Conservation (phyloP, 2,888 invertebrate genomes). For the Pherbina coryleti region DNA sequence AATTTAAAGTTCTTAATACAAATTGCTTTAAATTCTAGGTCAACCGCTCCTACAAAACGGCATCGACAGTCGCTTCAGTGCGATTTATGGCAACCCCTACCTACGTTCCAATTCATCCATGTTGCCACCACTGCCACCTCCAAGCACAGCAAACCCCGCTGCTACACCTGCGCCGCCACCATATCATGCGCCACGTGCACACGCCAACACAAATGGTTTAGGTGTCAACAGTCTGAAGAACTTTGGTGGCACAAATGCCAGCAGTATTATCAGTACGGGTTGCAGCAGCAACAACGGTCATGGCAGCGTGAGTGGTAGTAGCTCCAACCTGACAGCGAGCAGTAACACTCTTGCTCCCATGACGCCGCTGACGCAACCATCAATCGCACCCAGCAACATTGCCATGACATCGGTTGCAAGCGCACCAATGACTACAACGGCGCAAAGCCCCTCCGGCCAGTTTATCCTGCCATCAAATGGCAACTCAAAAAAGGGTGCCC, state of each 20-base stretch:
- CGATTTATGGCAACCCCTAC: constrained; percentile 91
- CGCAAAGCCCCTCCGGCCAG: constrained; percentile 72
- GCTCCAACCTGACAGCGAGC: constrained; percentile 70
- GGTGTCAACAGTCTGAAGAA: constrained; percentile 48
- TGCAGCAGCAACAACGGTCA: constrained; percentile 72
- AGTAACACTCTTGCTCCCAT: constrained; percentile 65
- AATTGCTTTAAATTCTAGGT: constrained; percentile 51
- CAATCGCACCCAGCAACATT: constrained; percentile 60
- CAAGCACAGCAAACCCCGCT: constrained; percentile 80
- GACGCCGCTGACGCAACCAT: constrained; percentile 69
- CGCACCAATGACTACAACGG: constrained; percentile 75
- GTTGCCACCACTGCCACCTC: constrained; percentile 72
- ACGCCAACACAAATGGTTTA: constrained; percentile 57
- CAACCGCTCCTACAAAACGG: constrained; percentile 69
- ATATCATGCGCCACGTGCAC: constrained; percentile 71
- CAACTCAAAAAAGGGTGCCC: constrained; percentile 69
- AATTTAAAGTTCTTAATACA: neutral
- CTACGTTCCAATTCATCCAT: constrained; percentile 77
- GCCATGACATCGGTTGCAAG: constrained; percentile 72
- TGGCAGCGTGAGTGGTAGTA: constrained; percentile 72
- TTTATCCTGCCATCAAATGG: constrained; percentile 69
- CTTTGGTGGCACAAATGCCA: constrained; percentile 31
- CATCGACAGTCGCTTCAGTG: constrained; percentile 78
- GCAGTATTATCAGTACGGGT: constrained; percentile 54
- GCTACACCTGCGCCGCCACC: constrained; percentile 87